These are phyloP conservation scores for Tauraco hartlaubi DNA, from an alignment of 2,797 vertebrate species.

Conservation along the genomic window DNA sequence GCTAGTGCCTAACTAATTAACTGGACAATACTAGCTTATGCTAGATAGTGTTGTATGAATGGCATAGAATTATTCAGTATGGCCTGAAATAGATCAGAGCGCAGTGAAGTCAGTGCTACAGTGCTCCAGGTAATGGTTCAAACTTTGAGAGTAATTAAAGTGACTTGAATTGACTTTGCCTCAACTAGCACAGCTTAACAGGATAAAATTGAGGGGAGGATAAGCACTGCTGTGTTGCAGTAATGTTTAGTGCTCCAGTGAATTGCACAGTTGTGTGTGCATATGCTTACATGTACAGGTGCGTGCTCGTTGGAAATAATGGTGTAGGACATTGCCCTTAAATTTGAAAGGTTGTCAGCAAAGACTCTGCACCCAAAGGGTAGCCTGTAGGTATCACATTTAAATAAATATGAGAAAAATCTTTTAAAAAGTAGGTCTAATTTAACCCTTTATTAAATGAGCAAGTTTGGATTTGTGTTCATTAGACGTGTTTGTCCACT, in stretches of 20 bases:
- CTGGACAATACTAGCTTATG: neutral
- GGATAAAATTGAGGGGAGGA: neutral
- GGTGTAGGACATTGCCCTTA: neutral
- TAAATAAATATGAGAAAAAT: neutral
- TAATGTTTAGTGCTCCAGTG: neutral
- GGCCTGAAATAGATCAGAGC: neutral
- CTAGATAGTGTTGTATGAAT: neutral
- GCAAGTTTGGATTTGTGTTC: neutral
- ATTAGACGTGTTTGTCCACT: neutral
- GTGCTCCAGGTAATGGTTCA: neutral
- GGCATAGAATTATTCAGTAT: neutral
- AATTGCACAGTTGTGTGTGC: neutral
- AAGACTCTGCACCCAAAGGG: neutral
- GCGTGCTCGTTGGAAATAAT: neutral
- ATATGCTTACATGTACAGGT: neutral
- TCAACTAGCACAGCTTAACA: neutral
- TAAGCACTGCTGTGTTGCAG: neutral
- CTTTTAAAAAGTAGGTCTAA: neutral
- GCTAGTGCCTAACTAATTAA: neutral
- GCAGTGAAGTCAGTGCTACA: neutral
- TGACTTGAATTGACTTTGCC: constrained; percentile 20
- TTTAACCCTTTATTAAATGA: neutral
- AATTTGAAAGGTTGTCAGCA: constrained; percentile 30
- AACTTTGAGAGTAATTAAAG: neutral
- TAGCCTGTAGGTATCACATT: neutral